These are phyloP conservation scores for Mallateleia sp. DNA, from an alignment of 2,888 invertebrate genomes.

Conservation along the genomic window DNA sequence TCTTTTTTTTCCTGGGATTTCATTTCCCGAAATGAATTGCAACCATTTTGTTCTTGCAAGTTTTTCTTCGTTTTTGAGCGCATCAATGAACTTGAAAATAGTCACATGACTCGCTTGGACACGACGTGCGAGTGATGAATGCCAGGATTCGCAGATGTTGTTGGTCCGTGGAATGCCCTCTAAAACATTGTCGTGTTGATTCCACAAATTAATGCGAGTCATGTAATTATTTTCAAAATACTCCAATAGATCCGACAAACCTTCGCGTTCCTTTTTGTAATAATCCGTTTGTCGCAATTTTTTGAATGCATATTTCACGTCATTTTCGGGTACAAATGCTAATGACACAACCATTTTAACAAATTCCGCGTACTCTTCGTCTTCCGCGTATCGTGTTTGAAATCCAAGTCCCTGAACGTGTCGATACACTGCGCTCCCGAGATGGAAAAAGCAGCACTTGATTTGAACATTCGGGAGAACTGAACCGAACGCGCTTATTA, in stretches of 20 bases:
- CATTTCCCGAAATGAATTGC: neutral
- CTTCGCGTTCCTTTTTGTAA: neutral
- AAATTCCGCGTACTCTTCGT: neutral
- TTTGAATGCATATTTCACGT: conserved; percentile 3
- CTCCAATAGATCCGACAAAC: neutral
- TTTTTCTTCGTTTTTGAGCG: conserved; percentile 9
- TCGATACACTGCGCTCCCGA: conserved; percentile 1
- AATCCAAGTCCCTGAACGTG: conserved; percentile 1
- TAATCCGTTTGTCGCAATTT: neutral
- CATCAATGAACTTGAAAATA: conserved; percentile 7
- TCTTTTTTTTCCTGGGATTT: neutral
- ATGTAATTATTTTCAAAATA: conserved; percentile 8
- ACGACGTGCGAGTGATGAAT: neutral
- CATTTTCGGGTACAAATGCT: neutral
- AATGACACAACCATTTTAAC: conserved; percentile 2
- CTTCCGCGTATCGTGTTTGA: neutral
- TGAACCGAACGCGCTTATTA: neutral
- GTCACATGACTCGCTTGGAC: conserved; percentile 7
- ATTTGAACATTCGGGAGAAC: neutral
- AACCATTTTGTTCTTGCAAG: neutral
- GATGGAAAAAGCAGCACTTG: neutral
- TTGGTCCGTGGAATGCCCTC: conserved; percentile 14
- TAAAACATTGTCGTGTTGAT: conserved; percentile 17
- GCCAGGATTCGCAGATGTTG: conserved; percentile 30
- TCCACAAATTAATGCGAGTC: neutral